Conservation (phyloP, 2,797 vertebrate genomes). For the Coregonus suidteri region DNA sequence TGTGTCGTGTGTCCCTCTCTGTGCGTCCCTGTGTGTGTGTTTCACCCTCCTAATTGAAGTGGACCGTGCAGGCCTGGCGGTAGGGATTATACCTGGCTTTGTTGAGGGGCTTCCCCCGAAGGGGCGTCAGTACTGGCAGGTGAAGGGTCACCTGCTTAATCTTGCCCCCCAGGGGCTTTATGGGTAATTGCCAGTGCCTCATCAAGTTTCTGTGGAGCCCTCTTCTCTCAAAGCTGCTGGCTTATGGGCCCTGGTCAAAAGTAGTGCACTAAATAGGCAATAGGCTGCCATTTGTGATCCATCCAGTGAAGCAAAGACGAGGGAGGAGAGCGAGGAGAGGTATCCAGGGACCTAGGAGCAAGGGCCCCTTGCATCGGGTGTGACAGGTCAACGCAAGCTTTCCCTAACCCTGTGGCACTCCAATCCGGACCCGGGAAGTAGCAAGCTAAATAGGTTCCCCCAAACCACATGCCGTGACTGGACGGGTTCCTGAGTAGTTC, state of each 20-base stretch:
- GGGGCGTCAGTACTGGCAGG: slow-evolving; percentile 42
- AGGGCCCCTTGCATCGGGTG: slow-evolving; percentile 24
- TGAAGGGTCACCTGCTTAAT: slow-evolving; percentile 78
- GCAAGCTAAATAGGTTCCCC: slow-evolving; percentile 22
- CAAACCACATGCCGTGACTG: slow-evolving; percentile 40
- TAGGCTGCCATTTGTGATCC: not conserved
- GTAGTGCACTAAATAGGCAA: not conserved
- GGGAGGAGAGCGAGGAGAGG: slow-evolving; percentile 17
- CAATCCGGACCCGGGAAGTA: slow-evolving; percentile 51
- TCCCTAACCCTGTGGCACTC: slow-evolving; percentile 54
- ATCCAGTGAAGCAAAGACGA: not conserved
- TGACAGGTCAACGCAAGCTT: slow-evolving; percentile 57
- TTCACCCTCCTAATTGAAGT: slow-evolving; percentile 70
- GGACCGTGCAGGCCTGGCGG: slow-evolving; percentile 57
- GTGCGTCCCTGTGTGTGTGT: slow-evolving; percentile 10
- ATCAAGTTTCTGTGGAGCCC: slow-evolving; percentile 69
- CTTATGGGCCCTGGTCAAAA: not conserved
- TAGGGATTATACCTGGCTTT: slow-evolving; percentile 77
- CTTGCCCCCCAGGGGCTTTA: slow-evolving; percentile 70
- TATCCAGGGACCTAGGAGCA: slow-evolving; percentile 32
- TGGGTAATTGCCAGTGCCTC: slow-evolving; percentile 79
- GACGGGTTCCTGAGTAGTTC: slow-evolving; percentile 46
- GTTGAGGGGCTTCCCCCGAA: slow-evolving; percentile 60
- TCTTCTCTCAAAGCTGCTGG: slow-evolving; percentile 40
- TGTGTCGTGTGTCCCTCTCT: too few species aligned